These are phyloP conservation scores for Troides helena DNA, from an alignment of 2,888 invertebrate genomes.

Conservation along the genomic window DNA sequence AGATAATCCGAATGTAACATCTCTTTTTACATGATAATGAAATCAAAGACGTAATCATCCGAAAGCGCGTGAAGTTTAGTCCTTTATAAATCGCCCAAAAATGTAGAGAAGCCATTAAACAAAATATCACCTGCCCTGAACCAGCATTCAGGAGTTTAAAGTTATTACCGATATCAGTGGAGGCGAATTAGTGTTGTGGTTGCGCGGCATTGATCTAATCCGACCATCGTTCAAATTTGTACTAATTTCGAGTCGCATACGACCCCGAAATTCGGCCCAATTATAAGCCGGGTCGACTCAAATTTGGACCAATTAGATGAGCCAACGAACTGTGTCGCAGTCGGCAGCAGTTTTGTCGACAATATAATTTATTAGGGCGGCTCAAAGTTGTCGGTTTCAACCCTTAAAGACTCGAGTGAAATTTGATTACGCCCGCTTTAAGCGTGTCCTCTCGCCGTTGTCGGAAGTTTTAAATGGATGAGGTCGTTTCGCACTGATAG, in stretches of 20 bases:
- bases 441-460: constrained; percentile 66
- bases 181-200: constrained; percentile 64
- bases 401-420: constrained; percentile 78
- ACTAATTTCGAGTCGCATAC: constrained; percentile 71
- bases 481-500: constrained; percentile 46
- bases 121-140: neutral
- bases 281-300: constrained; percentile 73
- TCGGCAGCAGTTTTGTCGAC: constrained; percentile 78
- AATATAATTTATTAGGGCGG: constrained; percentile 79
- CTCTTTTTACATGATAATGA: too few species aligned
- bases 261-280: constrained; percentile 64
- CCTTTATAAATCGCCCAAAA: neutral
- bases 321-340: constrained; percentile 79
- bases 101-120: neutral
- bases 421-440: constrained; percentile 77
- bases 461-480: constrained; percentile 69
- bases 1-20: neutral
- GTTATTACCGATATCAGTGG: constrained; percentile 69
- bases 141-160: constrained; percentile 43
- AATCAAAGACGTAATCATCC: too few species aligned
- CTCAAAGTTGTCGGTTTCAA: constrained; percentile 76
- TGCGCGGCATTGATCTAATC: constrained; percentile 57
- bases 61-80: too few species aligned
- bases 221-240: constrained; percentile 64
- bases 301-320: constrained; percentile 80